phyloP scores from a whole-genome alignment of 30 jellyfish, hydroid and myxozoan genomes.

The Pseudorhiza aurosa region DNA sequence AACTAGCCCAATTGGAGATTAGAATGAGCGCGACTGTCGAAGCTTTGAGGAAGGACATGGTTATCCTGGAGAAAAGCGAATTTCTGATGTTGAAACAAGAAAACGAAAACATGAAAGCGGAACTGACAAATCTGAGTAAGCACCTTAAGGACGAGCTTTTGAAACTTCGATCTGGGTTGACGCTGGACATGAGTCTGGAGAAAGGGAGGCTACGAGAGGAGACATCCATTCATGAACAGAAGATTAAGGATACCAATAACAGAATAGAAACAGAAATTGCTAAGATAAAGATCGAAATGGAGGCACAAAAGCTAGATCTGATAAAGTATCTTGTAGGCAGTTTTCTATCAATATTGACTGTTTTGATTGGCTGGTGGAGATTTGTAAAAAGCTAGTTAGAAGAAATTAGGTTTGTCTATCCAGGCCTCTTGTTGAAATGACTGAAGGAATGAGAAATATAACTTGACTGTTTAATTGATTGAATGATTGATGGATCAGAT shows the following conservation, averaged over 20 bases:
- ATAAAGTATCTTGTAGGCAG: slow-evolving; percentile 78
- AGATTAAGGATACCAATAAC: slow-evolving; percentile 72
- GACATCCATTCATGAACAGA: slow-evolving; percentile 58
- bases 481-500: no score
- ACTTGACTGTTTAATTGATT: no score
- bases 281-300: slow-evolving; percentile 68
- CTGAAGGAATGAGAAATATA: no score
- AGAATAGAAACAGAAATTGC: slow-evolving; percentile 86
- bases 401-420: no score
- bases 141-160: slow-evolving; percentile 66
- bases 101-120: slow-evolving; percentile 70
- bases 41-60: slow-evolving; percentile 77
- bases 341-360: slow-evolving; percentile 67
- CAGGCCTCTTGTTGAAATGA: no score
- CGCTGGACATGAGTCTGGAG: slow-evolving; percentile 76
- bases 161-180: slow-evolving; percentile 52
- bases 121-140: slow-evolving; percentile 37
- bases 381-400: slow-evolving; percentile 44
- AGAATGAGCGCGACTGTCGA: slow-evolving; percentile 70
- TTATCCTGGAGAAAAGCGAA: slow-evolving; percentile 74
- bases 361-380: slow-evolving; percentile 78
- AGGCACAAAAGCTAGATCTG: slow-evolving; percentile 76
- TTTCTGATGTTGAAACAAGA: slow-evolving; percentile 69
- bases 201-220: slow-evolving; percentile 73
- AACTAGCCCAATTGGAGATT: slow-evolving; percentile 62